These are phyloP conservation scores for Chelon auratus DNA, from an alignment of 2,797 vertebrate species.

Conservation along the genomic window DNA sequence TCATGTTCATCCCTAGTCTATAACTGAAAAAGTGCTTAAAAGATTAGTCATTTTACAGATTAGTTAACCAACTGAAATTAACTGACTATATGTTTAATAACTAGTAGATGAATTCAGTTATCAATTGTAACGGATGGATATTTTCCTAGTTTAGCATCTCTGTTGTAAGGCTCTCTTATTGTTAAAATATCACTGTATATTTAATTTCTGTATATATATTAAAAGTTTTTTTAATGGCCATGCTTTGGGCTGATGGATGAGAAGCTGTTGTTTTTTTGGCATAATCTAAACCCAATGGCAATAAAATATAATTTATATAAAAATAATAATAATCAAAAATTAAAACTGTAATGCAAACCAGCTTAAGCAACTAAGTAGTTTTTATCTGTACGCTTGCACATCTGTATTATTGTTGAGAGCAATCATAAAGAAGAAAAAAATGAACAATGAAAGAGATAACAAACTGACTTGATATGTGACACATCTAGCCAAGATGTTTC, in stretches of 20 bases:
- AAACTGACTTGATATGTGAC: conserved; percentile 15
- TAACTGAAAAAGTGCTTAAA: not conserved
- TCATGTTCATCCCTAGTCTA: not conserved
- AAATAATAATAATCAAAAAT: not conserved
- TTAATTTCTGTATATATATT: too few species aligned
- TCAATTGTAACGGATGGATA: too few species aligned
- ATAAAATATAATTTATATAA: too few species aligned
- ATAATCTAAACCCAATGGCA: too few species aligned
- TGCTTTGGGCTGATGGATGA: too few species aligned
- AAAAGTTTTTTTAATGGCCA: too few species aligned
- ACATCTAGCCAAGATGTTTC: not conserved
- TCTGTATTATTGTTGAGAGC: not conserved
- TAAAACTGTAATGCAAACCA: not conserved
- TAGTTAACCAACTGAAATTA: not conserved
- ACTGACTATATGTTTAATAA: not conserved
- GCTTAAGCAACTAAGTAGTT: not conserved
- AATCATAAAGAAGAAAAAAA: not conserved
- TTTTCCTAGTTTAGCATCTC: too few species aligned
- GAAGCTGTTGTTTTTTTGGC: too few species aligned
- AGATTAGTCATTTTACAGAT: not conserved
- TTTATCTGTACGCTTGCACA: too few species aligned
- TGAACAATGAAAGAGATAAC: not conserved
- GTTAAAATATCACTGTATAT: too few species aligned
- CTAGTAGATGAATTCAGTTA: not conserved
- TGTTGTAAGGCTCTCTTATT: too few species aligned